Conservation (phyloP, 2,888 invertebrate species). For the Coronaproctus castanopsis region DNA sequence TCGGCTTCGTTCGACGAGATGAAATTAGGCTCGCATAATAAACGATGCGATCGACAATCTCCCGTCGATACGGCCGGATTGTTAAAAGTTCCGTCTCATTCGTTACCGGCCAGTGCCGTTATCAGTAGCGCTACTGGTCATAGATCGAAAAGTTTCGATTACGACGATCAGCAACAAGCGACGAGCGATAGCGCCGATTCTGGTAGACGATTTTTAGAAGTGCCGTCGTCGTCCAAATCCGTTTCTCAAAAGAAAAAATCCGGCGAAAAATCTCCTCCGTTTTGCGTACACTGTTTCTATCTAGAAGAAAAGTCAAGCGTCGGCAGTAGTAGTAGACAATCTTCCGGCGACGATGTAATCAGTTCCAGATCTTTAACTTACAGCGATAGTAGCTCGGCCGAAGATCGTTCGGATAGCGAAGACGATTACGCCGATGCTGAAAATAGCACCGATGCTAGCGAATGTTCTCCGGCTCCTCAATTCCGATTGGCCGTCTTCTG, state of each 20-base stretch:
- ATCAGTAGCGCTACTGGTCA: constrained; percentile 31
- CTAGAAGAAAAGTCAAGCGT: constrained; percentile 48
- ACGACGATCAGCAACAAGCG: constrained; percentile 33
- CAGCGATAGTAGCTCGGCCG: constrained; percentile 32
- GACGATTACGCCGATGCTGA: constrained; percentile 19
- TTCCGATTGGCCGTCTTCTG: constrained; percentile 40
- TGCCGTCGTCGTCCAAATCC: constrained; percentile 24
- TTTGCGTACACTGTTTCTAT: constrained; percentile 31
- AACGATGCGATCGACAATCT: constrained; percentile 9
- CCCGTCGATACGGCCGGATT: constrained; percentile 19
- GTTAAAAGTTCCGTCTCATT: constrained; percentile 25
- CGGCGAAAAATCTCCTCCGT: constrained; percentile 21
- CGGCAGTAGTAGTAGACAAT: constrained; percentile 26
- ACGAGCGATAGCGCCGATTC: constrained; percentile 28
- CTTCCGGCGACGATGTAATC: constrained; percentile 34
- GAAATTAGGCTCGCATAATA: constrained; percentile 31
- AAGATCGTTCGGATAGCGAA: constrained; percentile 15
- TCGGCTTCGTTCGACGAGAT: constrained; percentile 81
- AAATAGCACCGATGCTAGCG: constrained; percentile 15
- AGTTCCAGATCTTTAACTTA: constrained; percentile 36
- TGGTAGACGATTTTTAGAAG: constrained; percentile 36
- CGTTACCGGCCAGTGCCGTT: no score
- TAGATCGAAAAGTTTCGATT: constrained; percentile 62
- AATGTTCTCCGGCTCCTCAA: constrained; percentile 27
- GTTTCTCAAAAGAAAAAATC: constrained; percentile 33